Conservation (phyloP, 2,113 vertebrate genomes). For the Eublepharis macularius region DNA sequence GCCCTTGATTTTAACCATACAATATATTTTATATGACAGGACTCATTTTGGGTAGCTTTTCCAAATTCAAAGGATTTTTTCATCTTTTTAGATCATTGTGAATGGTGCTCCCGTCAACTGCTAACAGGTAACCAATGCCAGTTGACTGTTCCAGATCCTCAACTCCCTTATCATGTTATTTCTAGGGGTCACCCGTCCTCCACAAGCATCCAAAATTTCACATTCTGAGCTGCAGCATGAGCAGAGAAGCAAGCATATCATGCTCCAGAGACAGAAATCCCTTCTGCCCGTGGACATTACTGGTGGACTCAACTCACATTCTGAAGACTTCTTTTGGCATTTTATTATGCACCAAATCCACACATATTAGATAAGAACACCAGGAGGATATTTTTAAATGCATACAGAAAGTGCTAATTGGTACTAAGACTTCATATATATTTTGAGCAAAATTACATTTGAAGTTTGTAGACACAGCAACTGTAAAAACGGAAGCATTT, state of each 20-base stretch:
- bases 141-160: too few species aligned
- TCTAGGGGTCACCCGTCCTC: too few species aligned
- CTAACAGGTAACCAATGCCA: neutral
- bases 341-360: neutral
- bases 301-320: too few species aligned
- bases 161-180: too few species aligned
- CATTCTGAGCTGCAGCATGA: too few species aligned
- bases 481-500: neutral
- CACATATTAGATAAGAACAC: neutral
- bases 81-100: neutral
- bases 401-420: neutral
- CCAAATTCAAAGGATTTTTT: neutral
- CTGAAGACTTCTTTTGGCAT: neutral
- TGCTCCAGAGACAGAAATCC: too few species aligned
- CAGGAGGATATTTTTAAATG: neutral
- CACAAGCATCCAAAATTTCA: too few species aligned
- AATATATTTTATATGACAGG: neutral
- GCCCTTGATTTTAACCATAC: neutral
- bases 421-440: neutral
- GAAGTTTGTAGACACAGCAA: neutral
- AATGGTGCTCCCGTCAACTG: neutral
- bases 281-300: too few species aligned
- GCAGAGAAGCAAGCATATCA: too few species aligned
- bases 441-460: neutral
- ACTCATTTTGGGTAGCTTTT: neutral